A percentile compares a stretch with the other conserved stretches of the same genome.
phyloP scores from a whole-genome alignment of 2,113 vertebrate species.

The Podocnemis expansa region DNA sequence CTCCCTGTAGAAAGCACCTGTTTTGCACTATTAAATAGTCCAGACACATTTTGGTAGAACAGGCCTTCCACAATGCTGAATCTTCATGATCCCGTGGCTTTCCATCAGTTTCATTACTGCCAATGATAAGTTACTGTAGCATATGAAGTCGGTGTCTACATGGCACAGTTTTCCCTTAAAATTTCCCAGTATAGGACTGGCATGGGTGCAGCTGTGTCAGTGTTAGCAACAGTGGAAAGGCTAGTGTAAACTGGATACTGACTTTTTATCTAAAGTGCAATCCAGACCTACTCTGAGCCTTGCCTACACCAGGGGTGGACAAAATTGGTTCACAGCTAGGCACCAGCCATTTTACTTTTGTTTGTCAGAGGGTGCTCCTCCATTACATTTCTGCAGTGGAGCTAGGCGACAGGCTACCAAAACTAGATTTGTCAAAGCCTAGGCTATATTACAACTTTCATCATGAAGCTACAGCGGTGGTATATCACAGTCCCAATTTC shows the following conservation, averaged over 20 bases:
- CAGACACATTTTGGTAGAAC: not conserved
- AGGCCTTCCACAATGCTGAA: constrained; percentile 19
- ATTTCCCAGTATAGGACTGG: not conserved
- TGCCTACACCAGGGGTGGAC: too few relatives aligned
- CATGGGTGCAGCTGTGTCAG: not conserved
- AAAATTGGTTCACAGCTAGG: too few relatives aligned
- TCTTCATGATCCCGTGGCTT: constrained; percentile 36
- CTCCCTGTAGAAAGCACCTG: constrained; percentile 20
- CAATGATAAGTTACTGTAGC: constrained; percentile 41
- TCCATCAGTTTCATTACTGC: constrained; percentile 31
- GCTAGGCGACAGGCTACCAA: too few relatives aligned
- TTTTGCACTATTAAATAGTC: not conserved
- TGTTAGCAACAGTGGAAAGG: not conserved
- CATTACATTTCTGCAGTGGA: too few relatives aligned
- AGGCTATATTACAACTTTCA: not conserved
- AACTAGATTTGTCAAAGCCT: too few relatives aligned
- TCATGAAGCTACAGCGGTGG: constrained; percentile 4
- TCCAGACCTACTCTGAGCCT: constrained; percentile 16
- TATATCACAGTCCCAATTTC: not conserved
- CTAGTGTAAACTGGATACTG: fast-evolving
- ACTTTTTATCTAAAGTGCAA: not conserved
- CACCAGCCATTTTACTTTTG: too few relatives aligned
- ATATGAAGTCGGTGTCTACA: not conserved
- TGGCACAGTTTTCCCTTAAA: not conserved
- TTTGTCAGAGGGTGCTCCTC: too few relatives aligned